A percentile compares a stretch with the other conserved stretches of the same genome.
These are phyloP conservation scores for Dicaeum eximium DNA, from an alignment of 2,113 vertebrate species.

Conservation along the genomic window DNA sequence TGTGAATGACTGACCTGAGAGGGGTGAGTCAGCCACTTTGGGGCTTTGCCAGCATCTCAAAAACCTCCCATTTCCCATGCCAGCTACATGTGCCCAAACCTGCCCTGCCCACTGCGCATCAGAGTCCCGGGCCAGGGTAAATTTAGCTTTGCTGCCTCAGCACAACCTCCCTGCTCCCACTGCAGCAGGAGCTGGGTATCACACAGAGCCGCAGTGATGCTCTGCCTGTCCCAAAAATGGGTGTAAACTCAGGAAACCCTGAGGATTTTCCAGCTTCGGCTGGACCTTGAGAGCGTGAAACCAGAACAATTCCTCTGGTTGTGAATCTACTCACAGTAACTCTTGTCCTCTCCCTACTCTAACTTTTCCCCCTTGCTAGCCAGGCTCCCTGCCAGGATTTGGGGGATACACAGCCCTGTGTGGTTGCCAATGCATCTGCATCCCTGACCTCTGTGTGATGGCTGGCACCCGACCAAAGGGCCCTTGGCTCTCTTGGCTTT, in stretches of 20 bases:
- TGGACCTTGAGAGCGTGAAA: neutral
- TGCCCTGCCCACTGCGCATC: neutral
- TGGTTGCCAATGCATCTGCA: neutral
- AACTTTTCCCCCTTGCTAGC: neutral
- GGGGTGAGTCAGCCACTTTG: slow-evolving; percentile 39
- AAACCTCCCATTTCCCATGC: neutral
- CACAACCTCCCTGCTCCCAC: neutral
- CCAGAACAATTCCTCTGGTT: neutral
- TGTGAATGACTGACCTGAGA: slow-evolving; percentile 25
- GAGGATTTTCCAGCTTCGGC: neutral
- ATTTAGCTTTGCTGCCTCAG: slow-evolving; percentile 4
- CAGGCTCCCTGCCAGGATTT: neutral
- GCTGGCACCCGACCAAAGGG: neutral
- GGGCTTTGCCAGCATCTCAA: slow-evolving; percentile 12
- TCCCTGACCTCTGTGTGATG: neutral
- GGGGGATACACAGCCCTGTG: rapidly evolving
- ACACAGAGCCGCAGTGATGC: rapidly evolving
- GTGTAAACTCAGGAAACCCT: neutral
- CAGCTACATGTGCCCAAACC: neutral
- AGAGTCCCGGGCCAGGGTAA: neutral
- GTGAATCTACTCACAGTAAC: neutral
- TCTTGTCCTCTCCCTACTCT: neutral
- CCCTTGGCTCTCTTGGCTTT: neutral
- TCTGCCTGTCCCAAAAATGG: neutral
- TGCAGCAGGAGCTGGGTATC: neutral